Base-by-base conservation (phyloP, 2,113 vertebrate genomes). In the Carlito syrichta region DNA sequence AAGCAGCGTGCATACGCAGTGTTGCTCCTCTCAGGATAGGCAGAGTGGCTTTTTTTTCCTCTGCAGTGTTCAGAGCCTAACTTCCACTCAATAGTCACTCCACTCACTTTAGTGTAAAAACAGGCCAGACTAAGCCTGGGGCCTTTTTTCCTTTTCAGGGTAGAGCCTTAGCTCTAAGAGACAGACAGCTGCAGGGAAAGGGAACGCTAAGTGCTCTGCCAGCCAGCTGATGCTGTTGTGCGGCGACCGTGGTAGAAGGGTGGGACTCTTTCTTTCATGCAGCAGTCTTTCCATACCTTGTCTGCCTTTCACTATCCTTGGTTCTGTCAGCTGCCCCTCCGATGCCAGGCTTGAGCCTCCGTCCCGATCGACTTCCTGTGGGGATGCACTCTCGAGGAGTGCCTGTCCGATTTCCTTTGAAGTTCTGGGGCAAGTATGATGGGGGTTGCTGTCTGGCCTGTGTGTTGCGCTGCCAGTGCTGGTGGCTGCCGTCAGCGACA, bases 21-120 rank as follows among this genome's bases (percentile, higher is more conserved):
- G 0, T 62, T 50, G 35, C 85, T 43, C 7, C 22, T 40, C 58
- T 40, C 0, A 1, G 1, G 5, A 19, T 3, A n/a, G 66, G 50
- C 71, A 35, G 0, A 2, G 20, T 68, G 68, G 56, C 77, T 93
- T 35, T 66, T 79, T 38, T 32, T 71, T 63, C 48, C 69, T 52
- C 43, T 68, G 45, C n/a, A n/a, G n/a, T 54, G 8, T 45, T 40
- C 52, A 17, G 60, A 76, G 6, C 13, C 58, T 54, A 77, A 2
- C 58, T 84, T 35, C 69, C 7, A 54, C n/a, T 45, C 10, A 16
- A 13, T 7, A 50, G 25, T 68, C 32, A 17, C 0, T 54, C 35
- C 22, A 25, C n/a, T 71, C 7, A 62, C 43, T 76, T 63, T 25
- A 7, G 9, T 89, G 48, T 69, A 25, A 54, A 92, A 69, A 56